phyloP scores from a whole-genome alignment of 2,888 invertebrate genomes.

The Ochropleura leucogaster region DNA sequence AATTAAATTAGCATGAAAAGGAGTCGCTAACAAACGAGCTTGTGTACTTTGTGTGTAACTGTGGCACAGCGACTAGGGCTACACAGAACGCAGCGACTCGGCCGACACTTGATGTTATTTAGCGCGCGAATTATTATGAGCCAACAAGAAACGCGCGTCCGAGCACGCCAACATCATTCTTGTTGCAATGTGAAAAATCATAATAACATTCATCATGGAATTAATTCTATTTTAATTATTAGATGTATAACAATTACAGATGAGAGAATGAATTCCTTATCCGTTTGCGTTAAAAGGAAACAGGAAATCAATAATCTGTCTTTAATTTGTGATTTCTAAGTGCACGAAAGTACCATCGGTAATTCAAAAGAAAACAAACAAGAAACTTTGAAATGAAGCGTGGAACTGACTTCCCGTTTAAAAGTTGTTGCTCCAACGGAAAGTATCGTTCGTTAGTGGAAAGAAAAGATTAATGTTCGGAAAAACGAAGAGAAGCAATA shows the following conservation, averaged over 20 bases:
- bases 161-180: conserved; percentile 59
- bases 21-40: conserved; percentile 73
- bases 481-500: conserved; percentile 47
- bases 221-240: conserved; percentile 15
- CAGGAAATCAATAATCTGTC: neutral
- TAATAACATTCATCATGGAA: conserved; percentile 30
- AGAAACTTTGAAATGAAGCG: conserved; percentile 51
- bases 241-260: neutral
- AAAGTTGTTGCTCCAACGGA: conserved; percentile 52
- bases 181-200: conserved; percentile 15
- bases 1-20: conserved; percentile 79
- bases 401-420: conserved; percentile 50
- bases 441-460: conserved; percentile 56
- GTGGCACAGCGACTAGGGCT: conserved; percentile 21
- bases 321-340: conserved; percentile 19
- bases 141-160: conserved; percentile 53
- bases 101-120: conserved; percentile 72
- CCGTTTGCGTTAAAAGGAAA: neutral
- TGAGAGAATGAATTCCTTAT: neutral
- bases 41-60: conserved; percentile 71
- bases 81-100: conserved; percentile 24
- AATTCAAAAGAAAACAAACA: conserved; percentile 58
- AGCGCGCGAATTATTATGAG: conserved; percentile 68
- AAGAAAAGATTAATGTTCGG: conserved; percentile 56
- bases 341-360: conserved; percentile 41